Conservation (phyloP, 2,888 invertebrate species). For the Drosophila picticornis region DNA sequence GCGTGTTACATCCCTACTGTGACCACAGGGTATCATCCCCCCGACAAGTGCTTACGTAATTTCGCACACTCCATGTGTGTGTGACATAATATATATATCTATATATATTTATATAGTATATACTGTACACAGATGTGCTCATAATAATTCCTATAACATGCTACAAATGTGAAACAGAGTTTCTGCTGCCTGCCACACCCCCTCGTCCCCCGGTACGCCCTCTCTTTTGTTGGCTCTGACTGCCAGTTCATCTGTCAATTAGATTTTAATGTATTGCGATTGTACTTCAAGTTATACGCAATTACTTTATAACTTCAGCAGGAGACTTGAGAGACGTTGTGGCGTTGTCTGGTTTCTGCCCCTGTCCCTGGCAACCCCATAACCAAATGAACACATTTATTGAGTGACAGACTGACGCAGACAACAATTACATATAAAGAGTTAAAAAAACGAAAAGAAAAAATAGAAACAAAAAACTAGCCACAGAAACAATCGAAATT, state of each 20-base stretch:
- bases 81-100: slow-evolving; percentile 17
- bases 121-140: not conserved
- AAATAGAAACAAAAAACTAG: not conserved
- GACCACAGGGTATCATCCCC: slow-evolving; percentile 20
- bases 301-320: slow-evolving; percentile 71
- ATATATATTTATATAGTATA: not conserved
- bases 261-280: slow-evolving; percentile 76
- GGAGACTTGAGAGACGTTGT: slow-evolving; percentile 9
- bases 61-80: slow-evolving; percentile 49
- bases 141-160: slow-evolving; percentile 3
- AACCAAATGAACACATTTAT: slow-evolving; percentile 67
- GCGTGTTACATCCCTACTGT: too few relatives aligned
- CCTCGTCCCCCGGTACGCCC: not conserved
- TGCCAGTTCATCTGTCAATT: slow-evolving; percentile 77
- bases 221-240: slow-evolving; percentile 20
- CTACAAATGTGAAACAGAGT: slow-evolving; percentile 2
- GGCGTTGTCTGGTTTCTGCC: slow-evolving; percentile 43
- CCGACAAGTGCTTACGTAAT: slow-evolving; percentile 73
- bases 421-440: slow-evolving; percentile 28
- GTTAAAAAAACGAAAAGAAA: not conserved
- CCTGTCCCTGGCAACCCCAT: not conserved
- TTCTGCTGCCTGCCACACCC: slow-evolving; percentile 3
- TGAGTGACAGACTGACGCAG: slow-evolving; percentile 39
- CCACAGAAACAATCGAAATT: slow-evolving; percentile 25
- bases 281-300: slow-evolving; percentile 79